phyloP scores from a whole-genome alignment of 2,888 invertebrate genomes.

The Drosophila greeni region DNA sequence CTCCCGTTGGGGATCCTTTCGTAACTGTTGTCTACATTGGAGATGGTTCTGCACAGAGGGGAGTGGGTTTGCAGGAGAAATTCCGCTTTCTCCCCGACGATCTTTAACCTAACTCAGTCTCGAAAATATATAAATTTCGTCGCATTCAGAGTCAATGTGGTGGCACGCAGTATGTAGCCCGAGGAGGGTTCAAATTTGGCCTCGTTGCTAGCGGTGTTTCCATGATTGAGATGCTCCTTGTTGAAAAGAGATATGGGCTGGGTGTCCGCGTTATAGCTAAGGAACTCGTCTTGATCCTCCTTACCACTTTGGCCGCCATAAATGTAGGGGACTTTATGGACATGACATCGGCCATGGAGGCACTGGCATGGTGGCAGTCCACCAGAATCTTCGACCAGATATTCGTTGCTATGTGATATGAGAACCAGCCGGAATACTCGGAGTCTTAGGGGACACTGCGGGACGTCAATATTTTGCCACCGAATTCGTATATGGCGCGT shows the following conservation, averaged over 20 bases:
- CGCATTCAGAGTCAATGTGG: conserved; percentile 89
- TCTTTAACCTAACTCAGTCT: conserved; percentile 93
- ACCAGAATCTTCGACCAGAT: conserved; percentile 89
- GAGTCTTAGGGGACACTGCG: conserved; percentile 81
- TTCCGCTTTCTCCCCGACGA: no score
- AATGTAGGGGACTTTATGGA: conserved; percentile 86
- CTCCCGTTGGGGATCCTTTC: no score
- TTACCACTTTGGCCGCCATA: conserved; percentile 93
- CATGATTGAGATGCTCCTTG: conserved; percentile 64
- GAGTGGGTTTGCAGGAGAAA: no score
- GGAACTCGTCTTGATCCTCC: conserved; percentile 91
- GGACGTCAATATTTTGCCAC: conserved; percentile 86
- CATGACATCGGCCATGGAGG: conserved; percentile 75
- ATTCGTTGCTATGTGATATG: conserved; percentile 90
- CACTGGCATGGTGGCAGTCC: conserved; percentile 82
- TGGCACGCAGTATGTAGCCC: conserved; percentile 92
- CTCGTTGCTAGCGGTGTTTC: conserved; percentile 64
- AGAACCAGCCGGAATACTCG: conserved; percentile 90
- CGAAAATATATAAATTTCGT: conserved; percentile 92
- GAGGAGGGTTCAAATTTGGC: conserved; percentile 82
- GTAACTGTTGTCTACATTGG: no score
- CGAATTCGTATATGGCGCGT: conserved; percentile 91
- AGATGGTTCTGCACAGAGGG: no score
- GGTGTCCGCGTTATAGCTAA: conserved; percentile 88
- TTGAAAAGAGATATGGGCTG: conserved; percentile 83